Base-by-base conservation (phyloP, 1,140 invertebrate species). In the Drosophila rhopaloa region DNA sequence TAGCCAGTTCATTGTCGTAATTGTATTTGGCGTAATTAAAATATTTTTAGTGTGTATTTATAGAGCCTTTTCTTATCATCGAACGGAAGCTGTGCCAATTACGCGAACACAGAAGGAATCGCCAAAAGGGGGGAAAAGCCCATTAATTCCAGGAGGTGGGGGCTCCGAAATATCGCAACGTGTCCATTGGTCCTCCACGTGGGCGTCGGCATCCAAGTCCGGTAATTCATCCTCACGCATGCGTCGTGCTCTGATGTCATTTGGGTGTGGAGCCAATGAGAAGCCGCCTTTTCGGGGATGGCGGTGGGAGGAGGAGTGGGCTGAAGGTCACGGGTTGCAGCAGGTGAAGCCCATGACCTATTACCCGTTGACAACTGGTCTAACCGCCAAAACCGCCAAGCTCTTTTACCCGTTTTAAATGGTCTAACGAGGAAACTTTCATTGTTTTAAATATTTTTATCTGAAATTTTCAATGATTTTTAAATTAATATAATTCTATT, bases 181-280 rank as follows among this genome's bases (percentile, higher is more conserved):
- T 76, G 50, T 43, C 61, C 50, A 85, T 85, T 85, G 82, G 82
- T 82, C 47, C 35, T 5, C 19, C 38, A 13, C 29, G 16, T 55
- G 51, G 73, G 55, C 54, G 71, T 47, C 41, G 55, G 38, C 60
- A 61, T 59, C 48, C 72, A 57, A 41, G 37, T 71, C 72, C 62
- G 54, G 46, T 47, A 44, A 40, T 51, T 50, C 48, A 50, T 27
- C 40, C 48, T 35, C 37, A 76, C 73, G 73, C 73, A 76, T 76
- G 73, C 73, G 73, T 76, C 47, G 27, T 71, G 11, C 29, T 40
- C 16, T 29, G 65, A 70, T 71, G 67, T 71, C 67, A 71, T 58
- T 47, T 70, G 67, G 67, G 67, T 71, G 51, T 41, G 63, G 63
- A 43, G 65, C 67, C 67, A 71, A 71, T 71, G 67, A 37, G 65